Base-by-base conservation (phyloP, 2,888 invertebrate species). In the Oconnorella tubifera region DNA sequence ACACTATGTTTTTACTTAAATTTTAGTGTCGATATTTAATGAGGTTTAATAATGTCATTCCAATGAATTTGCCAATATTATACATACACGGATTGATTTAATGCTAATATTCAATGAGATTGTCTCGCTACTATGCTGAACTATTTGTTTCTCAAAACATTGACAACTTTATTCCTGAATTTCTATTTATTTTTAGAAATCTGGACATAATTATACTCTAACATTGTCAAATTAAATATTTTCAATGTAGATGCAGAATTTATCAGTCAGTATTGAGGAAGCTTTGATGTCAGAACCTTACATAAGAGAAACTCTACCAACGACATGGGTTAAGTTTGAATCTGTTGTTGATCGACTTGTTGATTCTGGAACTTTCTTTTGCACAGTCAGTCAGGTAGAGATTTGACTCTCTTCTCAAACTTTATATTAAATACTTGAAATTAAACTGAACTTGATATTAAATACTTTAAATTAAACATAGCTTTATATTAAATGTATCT, bases 321-420 rank as follows among this genome's bases (percentile, higher is more conserved):
- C 78, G 19, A 73, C 76, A 63, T 83, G 83, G 83, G 74, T 83
- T 56, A 71, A 74, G 58, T 80, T 83, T 73, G 82, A 82, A 68
- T 76, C 77, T 59, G 76, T 77, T 27, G 66, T 83, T 4, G 72
- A 74, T 2, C 71, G 76, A 53, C 73, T 80, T 29, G 76, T 79
- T 23, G 74, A 76, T n/a, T 70, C 75, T 56, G 80, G 78, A n/a
- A 77, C 76, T 25, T 74, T 77, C 65, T 78, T 79, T 73, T 78
- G 78, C 32, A 76, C 80, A 10, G 72, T 77, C 60, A 76, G 77
- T 65, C 82, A 82, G 77, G 80, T 79, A 3, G 4, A 27, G 10
- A n/a, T n/a, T n/a, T n/a, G n/a, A n/a, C 10, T 10, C 25, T 28
- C 23, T 56, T 19, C 6, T 6, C 10, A n/a, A 56, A 14, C 6